phyloP scores from a whole-genome alignment of 1,140 invertebrate species.

The Drosophila bipectinata region DNA sequence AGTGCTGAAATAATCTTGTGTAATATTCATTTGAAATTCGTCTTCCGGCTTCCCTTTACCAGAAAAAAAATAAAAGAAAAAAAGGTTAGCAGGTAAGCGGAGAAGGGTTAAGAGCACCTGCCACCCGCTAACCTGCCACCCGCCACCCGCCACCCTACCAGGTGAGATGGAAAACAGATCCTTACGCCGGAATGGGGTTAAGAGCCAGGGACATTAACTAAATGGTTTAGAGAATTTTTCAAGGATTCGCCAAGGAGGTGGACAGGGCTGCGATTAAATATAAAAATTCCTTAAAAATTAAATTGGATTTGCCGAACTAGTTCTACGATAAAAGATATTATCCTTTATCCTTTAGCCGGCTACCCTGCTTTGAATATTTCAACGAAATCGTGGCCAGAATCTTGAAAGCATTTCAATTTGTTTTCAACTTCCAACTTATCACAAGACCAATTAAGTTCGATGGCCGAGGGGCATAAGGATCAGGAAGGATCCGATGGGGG shows the following conservation, averaged over 20 bases:
- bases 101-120: constrained; percentile 9
- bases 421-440: constrained; percentile 30
- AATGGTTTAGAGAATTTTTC: constrained; percentile 49
- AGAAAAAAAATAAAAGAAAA: neutral
- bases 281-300: neutral
- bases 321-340: neutral
- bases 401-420: constrained; percentile 21
- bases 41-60: neutral
- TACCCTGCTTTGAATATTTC: neutral
- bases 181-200: constrained; percentile 40
- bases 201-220: constrained; percentile 50
- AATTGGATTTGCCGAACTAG: neutral
- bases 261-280: neutral
- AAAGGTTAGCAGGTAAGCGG: neutral
- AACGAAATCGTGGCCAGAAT: constrained; percentile 9
- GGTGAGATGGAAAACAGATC: constrained; percentile 21
- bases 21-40: constrained; percentile 64
- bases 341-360: neutral
- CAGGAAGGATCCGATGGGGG: neutral
- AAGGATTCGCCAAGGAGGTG: neutral
- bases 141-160: neutral
- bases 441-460: constrained; percentile 20
- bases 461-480: neutral
- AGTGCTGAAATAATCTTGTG: constrained; percentile 63
- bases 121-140: too few species aligned